Conservation (phyloP, 1,140 invertebrate species). For the Oncopodura yosiiana region DNA sequence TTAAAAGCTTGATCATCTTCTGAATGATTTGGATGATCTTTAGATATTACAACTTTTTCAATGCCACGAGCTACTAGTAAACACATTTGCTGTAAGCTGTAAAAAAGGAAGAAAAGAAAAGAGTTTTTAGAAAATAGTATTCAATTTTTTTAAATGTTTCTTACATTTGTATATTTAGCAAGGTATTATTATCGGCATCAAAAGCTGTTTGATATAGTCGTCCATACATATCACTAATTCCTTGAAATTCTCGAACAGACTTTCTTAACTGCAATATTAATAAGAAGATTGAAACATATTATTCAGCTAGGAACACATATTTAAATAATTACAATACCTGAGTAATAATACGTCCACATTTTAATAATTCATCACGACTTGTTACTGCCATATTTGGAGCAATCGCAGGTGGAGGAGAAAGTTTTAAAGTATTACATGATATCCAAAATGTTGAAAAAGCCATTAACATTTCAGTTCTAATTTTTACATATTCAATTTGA, state of each 20-base stretch:
- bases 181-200: slow-evolving; percentile 78
- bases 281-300: slow-evolving; percentile 8
- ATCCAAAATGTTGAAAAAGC: slow-evolving; percentile 62
- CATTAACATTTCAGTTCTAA: slow-evolving; percentile 65
- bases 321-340: slow-evolving; percentile 44
- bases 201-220: slow-evolving; percentile 82
- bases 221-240: slow-evolving; percentile 64
- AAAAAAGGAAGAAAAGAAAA: slow-evolving; percentile 11
- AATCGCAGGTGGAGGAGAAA: slow-evolving; percentile 84
- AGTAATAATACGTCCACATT: slow-evolving; percentile 69
- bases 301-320: slow-evolving; percentile 2
- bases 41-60: slow-evolving; percentile 51
- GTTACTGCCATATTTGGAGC: slow-evolving; percentile 66
- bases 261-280: slow-evolving; percentile 53
- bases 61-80: slow-evolving; percentile 62
- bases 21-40: slow-evolving; percentile 39
- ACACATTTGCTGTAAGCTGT: slow-evolving; percentile 65
- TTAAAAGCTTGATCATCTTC: slow-evolving; percentile 45
- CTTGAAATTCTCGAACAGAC: slow-evolving; percentile 61
- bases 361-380: slow-evolving; percentile 68
- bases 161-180: slow-evolving; percentile 65
- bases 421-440: slow-evolving; percentile 70
- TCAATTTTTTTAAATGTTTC: slow-evolving; percentile 40
- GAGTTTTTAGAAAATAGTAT: not conserved
- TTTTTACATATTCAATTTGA: slow-evolving; percentile 64